phyloP scores from a whole-genome alignment of 2,113 vertebrate genomes.

The Nannospalax galili region DNA sequence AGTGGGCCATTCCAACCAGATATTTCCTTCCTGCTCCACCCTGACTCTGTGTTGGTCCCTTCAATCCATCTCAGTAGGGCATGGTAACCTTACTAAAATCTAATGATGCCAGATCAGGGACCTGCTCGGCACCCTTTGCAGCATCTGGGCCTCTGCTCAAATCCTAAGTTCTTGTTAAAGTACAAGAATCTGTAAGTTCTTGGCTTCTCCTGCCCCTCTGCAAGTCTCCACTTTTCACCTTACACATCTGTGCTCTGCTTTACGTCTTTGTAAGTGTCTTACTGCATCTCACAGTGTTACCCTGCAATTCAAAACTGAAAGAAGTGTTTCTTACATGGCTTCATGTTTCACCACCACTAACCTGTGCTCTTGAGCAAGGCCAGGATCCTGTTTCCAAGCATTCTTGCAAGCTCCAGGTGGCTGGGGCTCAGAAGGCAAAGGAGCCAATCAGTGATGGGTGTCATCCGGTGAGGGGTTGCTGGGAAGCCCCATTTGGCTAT shows the following conservation, averaged over 20 bases:
- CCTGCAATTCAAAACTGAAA: not conserved
- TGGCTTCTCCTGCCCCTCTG: not conserved
- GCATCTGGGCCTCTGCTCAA: no score
- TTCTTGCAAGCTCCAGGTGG: not conserved
- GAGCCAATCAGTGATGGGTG: not conserved
- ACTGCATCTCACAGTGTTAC: not conserved
- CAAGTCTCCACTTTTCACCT: accelerated
- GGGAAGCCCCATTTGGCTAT: not conserved
- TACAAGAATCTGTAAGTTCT: accelerated
- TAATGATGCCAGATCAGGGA: accelerated
- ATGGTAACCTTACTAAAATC: not conserved
- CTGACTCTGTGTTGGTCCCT: not conserved
- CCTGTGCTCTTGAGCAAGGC: accelerated
- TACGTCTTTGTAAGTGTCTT: not conserved
- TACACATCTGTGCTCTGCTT: not conserved
- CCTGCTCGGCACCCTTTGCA: accelerated
- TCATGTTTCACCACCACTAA: accelerated
- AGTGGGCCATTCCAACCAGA: accelerated
- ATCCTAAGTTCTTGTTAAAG: not conserved
- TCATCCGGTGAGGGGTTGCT: not conserved
- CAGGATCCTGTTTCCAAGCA: not conserved
- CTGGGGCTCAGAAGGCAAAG: not conserved
- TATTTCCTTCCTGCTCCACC: not conserved
- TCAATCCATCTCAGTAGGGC: not conserved
- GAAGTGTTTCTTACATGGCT: accelerated